Evolutionary conservation across 2,888 invertebrate species (phyloP), one percentile per base, ranked within the genome.

Genomic region (Electrophaes corylata): DNA sequence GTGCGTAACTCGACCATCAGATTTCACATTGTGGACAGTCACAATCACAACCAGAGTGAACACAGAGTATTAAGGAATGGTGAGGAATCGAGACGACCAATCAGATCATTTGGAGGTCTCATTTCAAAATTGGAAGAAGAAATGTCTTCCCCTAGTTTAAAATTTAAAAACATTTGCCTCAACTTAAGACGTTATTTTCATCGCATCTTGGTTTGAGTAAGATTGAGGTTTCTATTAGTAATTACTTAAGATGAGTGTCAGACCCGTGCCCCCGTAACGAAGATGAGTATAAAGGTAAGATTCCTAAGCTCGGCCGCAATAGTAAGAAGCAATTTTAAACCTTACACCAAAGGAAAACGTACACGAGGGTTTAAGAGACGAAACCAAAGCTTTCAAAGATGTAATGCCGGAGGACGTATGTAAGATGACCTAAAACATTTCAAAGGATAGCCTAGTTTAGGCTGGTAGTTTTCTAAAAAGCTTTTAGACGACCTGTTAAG

Each of bases 1-100:
- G 65, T 65, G 63, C 65, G 60, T 60, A 55, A 59, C 60, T 60
- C 62, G 48, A 31, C 51, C 54, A 44, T 50, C 56, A 51, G 46
- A 59, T 58, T 58, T 54, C 39, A 43, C 48, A 46, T 59, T 46
- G 59, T 29, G 54, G 59, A 54, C 48, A 49, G 35, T 14, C 41
- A 35, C 43, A 48, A 18, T 19, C 19, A 20, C 14, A 45, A 26
- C n/a, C n/a, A n/a, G n/a, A n/a, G n/a, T n/a, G n/a, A n/a, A 3
- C 4, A 33, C 23, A 10, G 4, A 26, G 2, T 10, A 10, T 10
- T 29, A 29, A 29, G 26, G 1, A 29, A 29, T 10, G 26, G 10
- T n/a, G n/a, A n/a, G n/a, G n/a, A n/a, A n/a, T n/a, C n/a, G n/a
- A n/a, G n/a, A n/a, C n/a, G n/a, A n/a, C n/a, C n/a, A n/a, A n/a